Conservation (phyloP, 2,888 invertebrate genomes). For the Pilophorus perplexus region DNA sequence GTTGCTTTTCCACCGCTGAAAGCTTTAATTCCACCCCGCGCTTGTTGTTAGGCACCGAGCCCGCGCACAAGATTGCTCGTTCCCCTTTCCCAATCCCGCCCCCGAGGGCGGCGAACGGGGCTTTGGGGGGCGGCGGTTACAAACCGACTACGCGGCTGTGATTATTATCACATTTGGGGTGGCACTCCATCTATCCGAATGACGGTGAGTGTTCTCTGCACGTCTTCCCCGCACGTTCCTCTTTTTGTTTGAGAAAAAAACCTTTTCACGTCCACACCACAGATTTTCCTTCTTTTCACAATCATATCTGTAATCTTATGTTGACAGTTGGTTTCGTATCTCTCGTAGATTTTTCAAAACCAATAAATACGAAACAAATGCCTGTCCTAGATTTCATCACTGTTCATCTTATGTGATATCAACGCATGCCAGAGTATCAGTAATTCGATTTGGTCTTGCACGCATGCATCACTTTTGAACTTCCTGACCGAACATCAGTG, state of each 20-base stretch:
- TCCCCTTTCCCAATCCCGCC: not conserved
- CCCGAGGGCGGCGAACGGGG: not conserved
- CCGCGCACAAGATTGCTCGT: conserved; percentile 27
- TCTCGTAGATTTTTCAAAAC: no score
- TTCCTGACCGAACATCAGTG: no score
- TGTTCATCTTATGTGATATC: no score
- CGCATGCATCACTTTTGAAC: no score
- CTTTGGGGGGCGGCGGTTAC: conserved; percentile 11
- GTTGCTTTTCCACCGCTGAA: conserved; percentile 44
- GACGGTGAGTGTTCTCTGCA: conserved; percentile 32
- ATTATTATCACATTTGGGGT: conserved; percentile 40
- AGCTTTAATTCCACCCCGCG: conserved; percentile 44
- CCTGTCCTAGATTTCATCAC: no score
- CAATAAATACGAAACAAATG: no score
- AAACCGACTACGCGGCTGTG: conserved; percentile 40
- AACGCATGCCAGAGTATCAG: no score
- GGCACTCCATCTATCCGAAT: conserved; percentile 39
- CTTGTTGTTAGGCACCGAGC: conserved; percentile 37
- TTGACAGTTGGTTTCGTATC: not conserved
- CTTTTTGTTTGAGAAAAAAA: not conserved
- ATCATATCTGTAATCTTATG: not conserved
- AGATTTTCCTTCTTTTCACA: not conserved
- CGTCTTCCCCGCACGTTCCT: not conserved
- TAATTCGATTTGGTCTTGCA: no score
- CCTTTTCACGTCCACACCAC: not conserved